phyloP scores from a whole-genome alignment of 2,797 vertebrate genomes.

The Clarias laeviceps region DNA sequence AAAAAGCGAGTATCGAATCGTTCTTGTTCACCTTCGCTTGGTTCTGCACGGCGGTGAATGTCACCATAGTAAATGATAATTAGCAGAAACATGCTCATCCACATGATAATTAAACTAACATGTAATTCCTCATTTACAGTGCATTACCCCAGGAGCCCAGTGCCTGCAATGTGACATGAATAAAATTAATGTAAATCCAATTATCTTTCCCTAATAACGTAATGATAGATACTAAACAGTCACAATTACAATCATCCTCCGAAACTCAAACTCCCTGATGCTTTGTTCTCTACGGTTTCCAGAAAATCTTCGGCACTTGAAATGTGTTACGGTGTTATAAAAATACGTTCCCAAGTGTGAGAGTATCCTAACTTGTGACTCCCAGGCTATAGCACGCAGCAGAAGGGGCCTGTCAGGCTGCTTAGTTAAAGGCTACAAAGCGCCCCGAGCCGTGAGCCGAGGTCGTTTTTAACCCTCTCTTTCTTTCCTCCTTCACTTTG shows the following conservation, averaged over 20 bases:
- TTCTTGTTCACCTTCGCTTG: neutral
- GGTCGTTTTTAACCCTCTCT: conserved; percentile 81
- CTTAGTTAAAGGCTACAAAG: conserved; percentile 29
- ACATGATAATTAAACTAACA: conserved; percentile 45
- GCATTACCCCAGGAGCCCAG: conserved; percentile 29
- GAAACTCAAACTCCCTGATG: conserved; percentile 6
- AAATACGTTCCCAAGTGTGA: neutral
- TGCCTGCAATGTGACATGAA: conserved; percentile 34
- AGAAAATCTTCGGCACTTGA: neutral
- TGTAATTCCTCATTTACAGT: conserved; percentile 43
- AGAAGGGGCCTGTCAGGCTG: conserved; percentile 37
- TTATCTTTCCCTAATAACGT: conserved; percentile 43
- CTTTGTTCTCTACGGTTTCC: neutral
- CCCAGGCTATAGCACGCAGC: conserved; percentile 15
- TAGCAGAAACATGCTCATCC: conserved; percentile 35
- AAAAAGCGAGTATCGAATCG: conserved; percentile 2
- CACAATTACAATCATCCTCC: conserved; percentile 16
- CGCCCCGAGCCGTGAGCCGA: conserved; percentile 59
- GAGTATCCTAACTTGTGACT: conserved; percentile 30
- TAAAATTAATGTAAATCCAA: conserved; percentile 40
- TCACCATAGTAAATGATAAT: conserved; percentile 26
- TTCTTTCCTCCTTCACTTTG: conserved; percentile 89
- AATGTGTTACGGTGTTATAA: neutral
- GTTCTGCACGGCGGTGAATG: neutral
- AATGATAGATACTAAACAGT: conserved; percentile 31